Evolutionary conservation across 2,797 vertebrate genomes (phyloP), one percentile per base, ranked within the genome.

Genomic region (Lophotriccus pileatus): DNA sequence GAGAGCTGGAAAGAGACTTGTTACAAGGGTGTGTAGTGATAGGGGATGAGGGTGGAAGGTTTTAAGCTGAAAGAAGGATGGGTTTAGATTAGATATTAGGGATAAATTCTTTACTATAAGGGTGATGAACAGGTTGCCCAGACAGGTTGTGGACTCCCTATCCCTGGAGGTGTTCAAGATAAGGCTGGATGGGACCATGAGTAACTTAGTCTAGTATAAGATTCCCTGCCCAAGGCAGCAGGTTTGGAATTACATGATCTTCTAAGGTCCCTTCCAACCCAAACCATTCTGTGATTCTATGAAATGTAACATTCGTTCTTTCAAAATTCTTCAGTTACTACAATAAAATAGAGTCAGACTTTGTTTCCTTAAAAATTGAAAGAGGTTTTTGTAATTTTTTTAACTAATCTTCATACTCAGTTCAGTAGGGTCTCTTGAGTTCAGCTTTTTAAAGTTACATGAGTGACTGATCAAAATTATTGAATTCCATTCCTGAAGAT

Each of bases 41-140:
- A 32, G 27, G 4, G 32, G 4, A 24, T 69, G 19, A 37, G 16
- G 14, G 0, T 3, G 3, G 5, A 47, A 55, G 7, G 27, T 28
- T 11, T 43, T 49, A 37, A 69, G 14, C 19, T 69, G 55, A 32
- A 62, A 50, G 22, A n/a, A 20, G 5, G 6, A 9, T 66, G 56
- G 28, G n/a, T 52, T 15, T 56, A 22, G 37, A 25, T 56, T 50
- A 44, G 11, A 56, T 56, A 34, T 49, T 28, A 12, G 27, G 19
- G 25, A 39, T 6, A 36, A 68, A 9, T 24, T 62, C 18, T 43
- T 64, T n/a, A 8, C 15, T 68, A 1, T 55, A 28, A 28, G 63
- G 12, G 16, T 56, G 36, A 14, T n/a, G 43, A 25, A 56, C 5
- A 43, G 3, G 36, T 28, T 82, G 10, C 23, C 19, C 32, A 56